These are phyloP conservation scores for Glaucomys volans DNA, from an alignment of 2,113 vertebrate genomes.

Conservation along the genomic window DNA sequence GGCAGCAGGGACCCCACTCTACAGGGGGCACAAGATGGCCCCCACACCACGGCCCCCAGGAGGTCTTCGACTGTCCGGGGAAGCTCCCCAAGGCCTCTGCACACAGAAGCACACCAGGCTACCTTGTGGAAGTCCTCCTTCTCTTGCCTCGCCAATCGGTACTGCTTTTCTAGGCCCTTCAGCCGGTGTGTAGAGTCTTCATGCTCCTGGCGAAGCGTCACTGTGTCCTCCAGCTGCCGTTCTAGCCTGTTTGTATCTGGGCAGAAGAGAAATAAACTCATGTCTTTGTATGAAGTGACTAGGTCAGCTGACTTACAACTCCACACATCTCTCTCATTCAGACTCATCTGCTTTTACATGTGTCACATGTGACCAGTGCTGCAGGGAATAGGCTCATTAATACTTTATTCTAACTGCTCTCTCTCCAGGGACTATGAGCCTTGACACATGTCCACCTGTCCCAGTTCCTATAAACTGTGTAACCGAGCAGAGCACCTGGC, in stretches of 20 bases:
- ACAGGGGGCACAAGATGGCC: not conserved
- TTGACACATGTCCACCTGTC: accelerated
- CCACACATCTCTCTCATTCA: accelerated
- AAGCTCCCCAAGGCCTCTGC: accelerated
- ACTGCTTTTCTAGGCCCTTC: conserved; percentile 94
- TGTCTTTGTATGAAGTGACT: not conserved
- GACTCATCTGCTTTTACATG: not conserved
- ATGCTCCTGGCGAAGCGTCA: conserved; percentile 92
- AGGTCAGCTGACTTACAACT: accelerated
- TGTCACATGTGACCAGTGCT: accelerated
- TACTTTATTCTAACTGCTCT: not conserved
- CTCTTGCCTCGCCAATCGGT: conserved; percentile 92
- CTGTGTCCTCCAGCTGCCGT: conserved; percentile 94
- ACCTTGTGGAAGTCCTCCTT: conserved; percentile 98
- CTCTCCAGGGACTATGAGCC: accelerated
- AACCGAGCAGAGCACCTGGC: not conserved
- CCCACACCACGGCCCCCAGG: no score
- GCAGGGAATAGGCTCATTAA: accelerated
- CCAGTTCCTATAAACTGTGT: accelerated
- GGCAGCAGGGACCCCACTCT: not conserved
- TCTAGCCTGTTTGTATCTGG: conserved; percentile 95
- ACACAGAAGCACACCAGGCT: not conserved
- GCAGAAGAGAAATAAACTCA: not conserved
- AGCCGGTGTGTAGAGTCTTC: conserved; percentile 93
- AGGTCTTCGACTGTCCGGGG: accelerated